phyloP scores from a whole-genome alignment of 2,113 vertebrate species.

The Cyphotilapia sp. region DNA sequence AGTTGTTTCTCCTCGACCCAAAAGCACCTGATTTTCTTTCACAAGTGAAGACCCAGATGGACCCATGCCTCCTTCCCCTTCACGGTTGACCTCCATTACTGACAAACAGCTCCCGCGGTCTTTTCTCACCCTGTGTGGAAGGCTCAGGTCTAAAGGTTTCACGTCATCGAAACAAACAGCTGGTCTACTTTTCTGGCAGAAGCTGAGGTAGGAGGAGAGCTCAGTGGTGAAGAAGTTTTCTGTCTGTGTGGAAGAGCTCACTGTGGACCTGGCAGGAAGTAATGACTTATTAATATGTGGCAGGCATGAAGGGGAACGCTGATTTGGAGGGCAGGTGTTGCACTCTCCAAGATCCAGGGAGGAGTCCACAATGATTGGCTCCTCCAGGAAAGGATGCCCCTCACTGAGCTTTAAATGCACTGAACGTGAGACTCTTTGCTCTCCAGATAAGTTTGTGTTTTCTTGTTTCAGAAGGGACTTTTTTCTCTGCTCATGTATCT shows the following conservation, averaged over 20 bases:
- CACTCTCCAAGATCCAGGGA: background rate
- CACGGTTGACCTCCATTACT: background rate
- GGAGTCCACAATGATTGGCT: background rate
- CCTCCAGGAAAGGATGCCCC: background rate
- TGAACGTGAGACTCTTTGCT: background rate
- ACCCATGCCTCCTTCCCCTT: background rate
- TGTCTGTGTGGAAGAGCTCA: constrained; percentile 64
- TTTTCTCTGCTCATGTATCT: background rate
- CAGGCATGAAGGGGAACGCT: background rate
- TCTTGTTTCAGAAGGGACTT: background rate
- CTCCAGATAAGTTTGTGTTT: background rate
- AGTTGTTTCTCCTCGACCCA: background rate
- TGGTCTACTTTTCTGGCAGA: constrained; percentile 5
- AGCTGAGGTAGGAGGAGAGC: constrained; percentile 39
- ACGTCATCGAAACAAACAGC: background rate
- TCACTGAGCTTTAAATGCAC: background rate
- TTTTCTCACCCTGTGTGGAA: constrained; percentile 47
- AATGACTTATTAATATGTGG: background rate
- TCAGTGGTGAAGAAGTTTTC: constrained; percentile 67
- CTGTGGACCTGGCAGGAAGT: background rate
- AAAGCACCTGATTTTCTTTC: background rate
- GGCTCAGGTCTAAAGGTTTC: constrained; percentile 63
- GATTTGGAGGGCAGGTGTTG: background rate
- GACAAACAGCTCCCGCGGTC: accelerated
- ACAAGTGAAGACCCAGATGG: background rate